phyloP scores from a whole-genome alignment of 2,797 vertebrate species.

The Astyanax mexicanus region DNA sequence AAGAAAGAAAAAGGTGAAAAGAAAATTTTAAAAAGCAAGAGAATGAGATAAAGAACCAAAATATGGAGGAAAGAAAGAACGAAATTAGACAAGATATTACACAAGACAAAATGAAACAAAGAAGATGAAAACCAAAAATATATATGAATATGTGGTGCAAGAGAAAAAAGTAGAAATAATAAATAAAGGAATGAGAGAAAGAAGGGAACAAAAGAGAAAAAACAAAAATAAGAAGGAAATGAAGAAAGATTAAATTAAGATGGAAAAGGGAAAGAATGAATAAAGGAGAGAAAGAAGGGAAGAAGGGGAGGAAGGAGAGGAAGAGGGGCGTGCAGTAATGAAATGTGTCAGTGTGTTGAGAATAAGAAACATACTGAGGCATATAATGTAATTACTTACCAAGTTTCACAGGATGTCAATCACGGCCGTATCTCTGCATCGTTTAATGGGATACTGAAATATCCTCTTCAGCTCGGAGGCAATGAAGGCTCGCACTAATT shows the following conservation, averaged over 20 bases:
- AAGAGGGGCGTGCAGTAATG: conserved; percentile 59
- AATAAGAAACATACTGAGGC: conserved; percentile 73
- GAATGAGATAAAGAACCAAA: neutral
- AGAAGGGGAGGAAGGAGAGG: neutral
- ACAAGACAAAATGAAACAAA: no score
- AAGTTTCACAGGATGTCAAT: conserved; percentile 81
- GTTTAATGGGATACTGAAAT: conserved; percentile 84
- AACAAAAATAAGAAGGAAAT: neutral
- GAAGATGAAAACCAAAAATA: no score
- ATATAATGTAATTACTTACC: conserved; percentile 80
- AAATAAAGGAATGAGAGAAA: neutral
- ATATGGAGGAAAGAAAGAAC: neutral
- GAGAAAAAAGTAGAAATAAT: neutral
- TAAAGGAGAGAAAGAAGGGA: neutral
- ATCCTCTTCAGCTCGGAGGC: conserved; percentile 78
- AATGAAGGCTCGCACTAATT: conserved; percentile 78
- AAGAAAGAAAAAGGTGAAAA: no score
- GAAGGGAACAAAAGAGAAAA: neutral
- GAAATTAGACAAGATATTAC: neutral
- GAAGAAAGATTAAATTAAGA: neutral
- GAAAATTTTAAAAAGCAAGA: neutral
- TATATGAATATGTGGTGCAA: no score
- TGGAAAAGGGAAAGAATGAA: neutral
- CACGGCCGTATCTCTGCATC: conserved; percentile 78
- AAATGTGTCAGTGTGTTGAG: conserved; percentile 50